Conservation (phyloP, 2,113 vertebrate genomes). For the Dendrocopos noguchii region DNA sequence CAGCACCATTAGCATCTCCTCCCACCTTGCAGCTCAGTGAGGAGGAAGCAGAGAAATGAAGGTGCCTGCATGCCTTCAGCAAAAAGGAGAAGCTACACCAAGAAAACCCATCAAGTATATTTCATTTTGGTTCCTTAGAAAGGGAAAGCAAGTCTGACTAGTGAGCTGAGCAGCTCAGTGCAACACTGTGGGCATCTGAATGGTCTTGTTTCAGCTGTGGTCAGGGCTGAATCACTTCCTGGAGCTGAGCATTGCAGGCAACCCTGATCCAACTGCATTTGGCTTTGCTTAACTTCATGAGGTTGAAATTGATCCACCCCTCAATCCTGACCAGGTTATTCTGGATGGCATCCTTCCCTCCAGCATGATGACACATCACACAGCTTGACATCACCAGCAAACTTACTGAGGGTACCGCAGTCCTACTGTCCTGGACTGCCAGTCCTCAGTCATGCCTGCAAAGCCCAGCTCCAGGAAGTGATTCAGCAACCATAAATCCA, state of each 20-base stretch:
- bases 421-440: too few relatives aligned
- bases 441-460: too few relatives aligned
- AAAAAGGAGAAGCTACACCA: not conserved
- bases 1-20: not conserved
- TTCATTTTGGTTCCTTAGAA: not conserved
- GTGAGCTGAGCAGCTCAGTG: not conserved
- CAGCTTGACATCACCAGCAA: too few relatives aligned
- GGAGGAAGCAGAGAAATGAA: not conserved
- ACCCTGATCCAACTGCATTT: too few relatives aligned
- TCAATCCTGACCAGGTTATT: too few relatives aligned
- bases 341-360: too few relatives aligned
- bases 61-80: not conserved
- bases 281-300: too few relatives aligned
- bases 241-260: not conserved
- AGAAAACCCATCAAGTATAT: not conserved
- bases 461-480: too few relatives aligned
- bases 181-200: rapidly evolving
- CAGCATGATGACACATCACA: too few relatives aligned
- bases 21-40: rapidly evolving
- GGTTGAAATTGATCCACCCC: too few relatives aligned
- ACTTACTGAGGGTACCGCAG: too few relatives aligned
- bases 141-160: not conserved
- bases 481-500: too few relatives aligned
- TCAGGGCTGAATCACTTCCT: not conserved
- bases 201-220: not conserved